phyloP scores from a whole-genome alignment of 2,797 vertebrate species.

The Nannoperca australis region DNA sequence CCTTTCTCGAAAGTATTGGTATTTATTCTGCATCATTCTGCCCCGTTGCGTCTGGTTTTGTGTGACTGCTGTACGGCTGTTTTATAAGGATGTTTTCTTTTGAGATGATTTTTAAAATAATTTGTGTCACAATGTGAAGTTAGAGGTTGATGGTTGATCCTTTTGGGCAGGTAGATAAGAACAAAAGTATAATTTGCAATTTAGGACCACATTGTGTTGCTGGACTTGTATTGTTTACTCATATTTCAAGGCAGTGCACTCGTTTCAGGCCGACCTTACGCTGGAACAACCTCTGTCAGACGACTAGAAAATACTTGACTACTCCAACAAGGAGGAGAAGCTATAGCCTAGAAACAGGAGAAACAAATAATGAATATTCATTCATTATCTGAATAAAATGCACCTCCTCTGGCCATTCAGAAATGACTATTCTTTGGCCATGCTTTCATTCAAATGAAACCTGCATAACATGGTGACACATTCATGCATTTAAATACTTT shows the following conservation, averaged over 20 bases:
- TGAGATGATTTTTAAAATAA: no score
- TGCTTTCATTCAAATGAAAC: slow-evolving; percentile 18
- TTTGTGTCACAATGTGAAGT: no score
- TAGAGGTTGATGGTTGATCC: background rate
- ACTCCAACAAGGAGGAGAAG: background rate
- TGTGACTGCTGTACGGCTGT: background rate
- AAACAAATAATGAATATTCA: background rate
- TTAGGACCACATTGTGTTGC: background rate
- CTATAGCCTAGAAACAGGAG: background rate
- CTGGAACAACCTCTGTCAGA: no score
- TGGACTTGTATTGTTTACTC: no score
- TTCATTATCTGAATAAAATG: slow-evolving; percentile 7
- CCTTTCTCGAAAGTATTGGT: background rate
- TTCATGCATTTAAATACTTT: background rate
- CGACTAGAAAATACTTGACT: background rate
- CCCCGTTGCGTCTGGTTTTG: background rate
- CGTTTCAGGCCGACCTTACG: background rate
- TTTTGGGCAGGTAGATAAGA: background rate
- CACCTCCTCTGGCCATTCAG: background rate
- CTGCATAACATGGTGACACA: background rate
- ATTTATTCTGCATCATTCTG: background rate
- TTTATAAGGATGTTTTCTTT: no score
- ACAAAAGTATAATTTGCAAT: background rate
- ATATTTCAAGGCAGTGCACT: background rate
- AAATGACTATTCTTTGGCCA: background rate